phyloP scores from a whole-genome alignment of 2,113 vertebrate species.

The Ariopsis seemanni region DNA sequence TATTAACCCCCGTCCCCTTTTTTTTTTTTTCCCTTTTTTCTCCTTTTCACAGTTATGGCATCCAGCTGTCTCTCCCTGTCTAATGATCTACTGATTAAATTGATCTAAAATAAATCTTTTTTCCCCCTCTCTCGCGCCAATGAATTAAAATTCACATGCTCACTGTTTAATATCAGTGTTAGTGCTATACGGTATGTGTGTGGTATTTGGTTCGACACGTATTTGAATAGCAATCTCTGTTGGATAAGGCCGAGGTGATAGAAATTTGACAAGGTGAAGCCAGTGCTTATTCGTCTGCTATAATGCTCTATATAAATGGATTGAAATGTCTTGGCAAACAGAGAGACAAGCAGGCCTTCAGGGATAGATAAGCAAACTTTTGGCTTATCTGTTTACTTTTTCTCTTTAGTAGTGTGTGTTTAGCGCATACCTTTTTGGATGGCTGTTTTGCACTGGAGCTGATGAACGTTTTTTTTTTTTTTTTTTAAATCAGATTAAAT shows the following conservation, averaged over 20 bases:
- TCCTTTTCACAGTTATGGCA: constrained; percentile 20
- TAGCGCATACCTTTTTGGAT: background rate
- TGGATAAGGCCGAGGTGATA: constrained; percentile 52
- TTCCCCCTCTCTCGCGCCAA: background rate
- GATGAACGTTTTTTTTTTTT: background rate
- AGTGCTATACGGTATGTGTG: too few species aligned
- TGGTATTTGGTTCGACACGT: background rate
- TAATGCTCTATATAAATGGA: constrained; percentile 57
- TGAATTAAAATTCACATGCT: background rate
- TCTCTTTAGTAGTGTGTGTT: constrained; percentile 53
- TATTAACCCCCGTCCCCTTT: background rate
- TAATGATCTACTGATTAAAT: constrained; percentile 19
- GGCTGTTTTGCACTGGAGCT: constrained; percentile 38
- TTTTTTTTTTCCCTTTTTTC: background rate
- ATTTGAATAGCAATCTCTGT: constrained; percentile 29
- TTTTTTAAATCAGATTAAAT: background rate
- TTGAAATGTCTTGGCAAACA: constrained; percentile 59
- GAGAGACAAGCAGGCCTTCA: constrained; percentile 47
- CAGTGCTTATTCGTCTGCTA: constrained; percentile 40
- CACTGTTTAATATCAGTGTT: constrained; percentile 1
- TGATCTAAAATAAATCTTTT: background rate
- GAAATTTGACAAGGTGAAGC: constrained; percentile 45
- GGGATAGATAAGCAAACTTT: constrained; percentile 60
- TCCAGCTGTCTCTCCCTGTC: constrained; percentile 17
- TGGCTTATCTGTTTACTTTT: constrained; percentile 48